A percentile compares a stretch with the other conserved stretches of the same genome.
Conservation (phyloP, 1,140 invertebrate genomes). For the Penaeus vannamei region DNA sequence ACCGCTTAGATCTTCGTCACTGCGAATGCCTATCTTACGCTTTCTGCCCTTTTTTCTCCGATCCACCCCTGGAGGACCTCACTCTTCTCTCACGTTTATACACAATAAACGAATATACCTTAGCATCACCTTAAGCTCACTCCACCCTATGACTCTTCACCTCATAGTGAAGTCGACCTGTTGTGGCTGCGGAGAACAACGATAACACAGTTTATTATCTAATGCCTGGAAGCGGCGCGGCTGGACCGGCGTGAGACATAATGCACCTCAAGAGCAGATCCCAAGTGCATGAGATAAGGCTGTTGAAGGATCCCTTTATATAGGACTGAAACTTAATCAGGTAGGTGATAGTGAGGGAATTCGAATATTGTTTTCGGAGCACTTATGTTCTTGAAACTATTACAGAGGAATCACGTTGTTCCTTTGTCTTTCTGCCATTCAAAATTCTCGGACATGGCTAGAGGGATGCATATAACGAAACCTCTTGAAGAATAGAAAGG, state of each 20-base stretch:
- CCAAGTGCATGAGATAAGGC: conserved; percentile 42
- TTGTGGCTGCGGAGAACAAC: not conserved
- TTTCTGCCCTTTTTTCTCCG: too few relatives aligned
- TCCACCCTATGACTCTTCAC: conserved; percentile 2
- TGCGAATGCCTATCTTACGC: too few relatives aligned
- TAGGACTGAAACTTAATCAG: conserved; percentile 53
- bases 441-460: too few relatives aligned
- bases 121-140: not conserved
- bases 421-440: too few relatives aligned
- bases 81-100: too few relatives aligned
- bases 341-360: conserved; percentile 44
- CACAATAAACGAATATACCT: too few relatives aligned
- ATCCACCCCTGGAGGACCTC: too few relatives aligned
- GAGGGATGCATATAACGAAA: too few relatives aligned
- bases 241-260: conserved; percentile 3
- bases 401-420: conserved; percentile 2
- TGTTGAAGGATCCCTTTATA: conserved; percentile 47
- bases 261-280: conserved; percentile 32
- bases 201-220: conserved; percentile 38
- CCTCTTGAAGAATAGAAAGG: too few relatives aligned
- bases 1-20: too few relatives aligned
- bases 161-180: not conserved
- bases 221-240: not conserved
- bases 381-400: conserved; percentile 18
- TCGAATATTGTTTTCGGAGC: conserved; percentile 46